phyloP scores from a whole-genome alignment of 2,113 vertebrate genomes.

The Rhegmatorhina hoffmannsi region DNA sequence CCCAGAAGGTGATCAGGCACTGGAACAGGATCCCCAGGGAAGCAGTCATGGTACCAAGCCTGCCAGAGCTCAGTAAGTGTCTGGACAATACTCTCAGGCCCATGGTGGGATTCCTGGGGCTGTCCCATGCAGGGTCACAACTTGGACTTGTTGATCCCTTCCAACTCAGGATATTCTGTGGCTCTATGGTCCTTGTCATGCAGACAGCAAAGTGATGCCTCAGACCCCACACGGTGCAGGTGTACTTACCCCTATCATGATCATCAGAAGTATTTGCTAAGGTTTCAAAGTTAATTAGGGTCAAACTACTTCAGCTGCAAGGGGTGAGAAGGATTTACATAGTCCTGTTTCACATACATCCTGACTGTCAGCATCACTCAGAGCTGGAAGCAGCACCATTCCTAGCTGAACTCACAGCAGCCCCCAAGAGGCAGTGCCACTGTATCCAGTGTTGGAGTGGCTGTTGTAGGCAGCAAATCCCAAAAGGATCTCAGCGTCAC shows the following conservation, averaged over 20 bases:
- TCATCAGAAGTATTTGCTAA: neutral
- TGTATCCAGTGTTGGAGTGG: neutral
- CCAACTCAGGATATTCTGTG: neutral
- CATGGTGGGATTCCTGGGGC: neutral
- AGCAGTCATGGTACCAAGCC: neutral
- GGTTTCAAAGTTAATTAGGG: neutral
- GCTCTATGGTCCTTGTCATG: neutral
- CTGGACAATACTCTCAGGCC: neutral
- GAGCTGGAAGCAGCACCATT: neutral
- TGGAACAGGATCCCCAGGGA: neutral
- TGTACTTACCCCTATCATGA: accelerated
- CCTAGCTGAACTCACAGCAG: neutral
- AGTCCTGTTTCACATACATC: neutral
- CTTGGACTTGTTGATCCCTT: accelerated
- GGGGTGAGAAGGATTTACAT: neutral
- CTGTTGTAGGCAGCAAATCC: neutral
- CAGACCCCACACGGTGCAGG: neutral
- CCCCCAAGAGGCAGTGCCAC: accelerated
- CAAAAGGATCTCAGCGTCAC: neutral
- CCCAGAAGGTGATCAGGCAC: neutral
- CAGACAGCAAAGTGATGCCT: neutral
- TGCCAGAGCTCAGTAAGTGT: neutral
- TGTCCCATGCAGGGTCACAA: neutral
- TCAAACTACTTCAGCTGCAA: neutral
- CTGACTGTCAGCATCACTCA: neutral